Evolutionary conservation across 2,888 invertebrate genomes (phyloP).

Genomic region (Acronicta psi): DNA sequence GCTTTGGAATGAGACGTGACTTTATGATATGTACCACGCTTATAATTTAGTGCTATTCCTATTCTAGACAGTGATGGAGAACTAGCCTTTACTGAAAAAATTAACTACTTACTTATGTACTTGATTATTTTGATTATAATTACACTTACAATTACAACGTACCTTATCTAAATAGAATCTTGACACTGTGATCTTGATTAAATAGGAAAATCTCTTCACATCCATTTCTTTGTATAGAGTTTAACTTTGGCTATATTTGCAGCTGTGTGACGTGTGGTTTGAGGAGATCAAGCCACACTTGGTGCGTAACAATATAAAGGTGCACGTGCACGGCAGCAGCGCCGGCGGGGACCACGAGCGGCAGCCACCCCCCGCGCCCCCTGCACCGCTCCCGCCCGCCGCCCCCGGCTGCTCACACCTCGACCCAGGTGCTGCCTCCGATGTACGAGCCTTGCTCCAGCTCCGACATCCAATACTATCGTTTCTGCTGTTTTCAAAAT

Average conservation of each 20-base stretch:
- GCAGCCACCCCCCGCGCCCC: slow-evolving; percentile 21
- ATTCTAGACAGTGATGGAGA: no score
- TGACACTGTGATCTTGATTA: no score
- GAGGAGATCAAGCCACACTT: slow-evolving; percentile 84
- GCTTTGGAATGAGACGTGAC: no score
- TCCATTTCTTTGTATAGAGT: neutral
- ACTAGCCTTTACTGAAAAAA: no score
- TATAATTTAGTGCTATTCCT: no score
- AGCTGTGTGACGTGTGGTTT: slow-evolving; percentile 86
- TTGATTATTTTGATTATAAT: no score
- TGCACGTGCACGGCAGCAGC: slow-evolving; percentile 71
- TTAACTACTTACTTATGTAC: no score
- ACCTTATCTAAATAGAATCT: no score
- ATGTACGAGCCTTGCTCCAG: slow-evolving; percentile 76
- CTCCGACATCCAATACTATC: slow-evolving; percentile 49
- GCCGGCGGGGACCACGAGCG: slow-evolving; percentile 65
- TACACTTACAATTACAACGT: no score
- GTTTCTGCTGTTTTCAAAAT: slow-evolving; percentile 3
- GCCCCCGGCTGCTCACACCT: slow-evolving; percentile 71
- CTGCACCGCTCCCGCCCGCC: slow-evolving; percentile 12
- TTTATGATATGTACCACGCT: no score
- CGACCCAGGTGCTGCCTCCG: slow-evolving; percentile 84
- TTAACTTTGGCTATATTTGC: slow-evolving; percentile 51
- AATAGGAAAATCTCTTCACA: no score
- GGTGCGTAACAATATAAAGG: slow-evolving; percentile 80